These are phyloP conservation scores for Acleris laterana DNA, from an alignment of 2,888 invertebrate species.

Conservation along the genomic window DNA sequence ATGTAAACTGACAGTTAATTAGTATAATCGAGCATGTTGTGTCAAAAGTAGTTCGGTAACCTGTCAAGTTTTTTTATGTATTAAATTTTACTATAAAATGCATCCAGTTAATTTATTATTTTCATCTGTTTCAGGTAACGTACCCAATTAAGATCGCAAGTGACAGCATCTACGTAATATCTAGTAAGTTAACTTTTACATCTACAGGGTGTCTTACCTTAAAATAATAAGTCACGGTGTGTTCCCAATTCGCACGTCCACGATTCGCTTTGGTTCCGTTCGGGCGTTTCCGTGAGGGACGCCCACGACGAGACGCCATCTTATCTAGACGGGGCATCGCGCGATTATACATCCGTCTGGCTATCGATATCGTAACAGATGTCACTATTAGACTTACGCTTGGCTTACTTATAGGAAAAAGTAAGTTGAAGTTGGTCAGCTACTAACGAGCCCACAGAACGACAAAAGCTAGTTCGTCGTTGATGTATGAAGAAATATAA, in stretches of 20 bases:
- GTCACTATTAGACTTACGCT: constrained; percentile 54
- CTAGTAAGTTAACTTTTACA: constrained; percentile 18
- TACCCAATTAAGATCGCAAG: neutral
- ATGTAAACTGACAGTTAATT: neutral
- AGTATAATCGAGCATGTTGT: neutral
- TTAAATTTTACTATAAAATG: neutral
- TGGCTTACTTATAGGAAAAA: constrained; percentile 47
- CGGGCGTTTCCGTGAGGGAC: constrained; percentile 39
- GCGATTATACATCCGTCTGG: constrained; percentile 60
- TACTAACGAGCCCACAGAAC: too few species aligned
- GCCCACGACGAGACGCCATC: constrained; percentile 55
- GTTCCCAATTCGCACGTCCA: constrained; percentile 20
- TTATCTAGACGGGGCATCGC: constrained; percentile 55
- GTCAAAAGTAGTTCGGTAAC: neutral
- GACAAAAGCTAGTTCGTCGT: too few species aligned
- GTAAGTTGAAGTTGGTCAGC: neutral
- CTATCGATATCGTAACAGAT: constrained; percentile 56
- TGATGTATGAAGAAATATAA: too few species aligned
- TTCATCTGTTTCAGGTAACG: constrained; percentile 27
- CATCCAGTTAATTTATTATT: neutral
- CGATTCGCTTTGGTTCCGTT: constrained; percentile 24
- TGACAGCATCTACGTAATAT: constrained; percentile 6
- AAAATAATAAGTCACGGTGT: constrained; percentile 16
- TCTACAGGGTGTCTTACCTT: neutral
- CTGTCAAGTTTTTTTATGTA: neutral